Evolutionary conservation across 2,888 invertebrate species (phyloP), one percentile per base, ranked within the genome.

Genomic region (Drosophila atroscutellata): DNA sequence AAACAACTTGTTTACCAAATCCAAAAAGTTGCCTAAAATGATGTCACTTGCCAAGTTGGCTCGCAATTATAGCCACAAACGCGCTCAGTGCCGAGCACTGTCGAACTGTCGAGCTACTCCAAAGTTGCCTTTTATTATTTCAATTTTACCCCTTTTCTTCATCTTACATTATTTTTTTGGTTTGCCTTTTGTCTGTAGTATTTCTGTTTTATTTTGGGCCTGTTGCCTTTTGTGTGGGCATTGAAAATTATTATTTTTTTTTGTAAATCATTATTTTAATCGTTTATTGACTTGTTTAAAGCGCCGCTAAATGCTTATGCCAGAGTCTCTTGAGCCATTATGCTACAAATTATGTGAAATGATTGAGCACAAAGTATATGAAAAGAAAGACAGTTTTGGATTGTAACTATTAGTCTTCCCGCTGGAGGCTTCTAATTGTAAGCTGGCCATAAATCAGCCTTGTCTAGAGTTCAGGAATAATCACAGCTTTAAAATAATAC

Each of bases 281-380:
- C 90, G 90, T 90, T 83, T 89, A 89, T 89, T 90, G 90, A 90
- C 90, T 89, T 89, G 85, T 86, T 85, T 90, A 90, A 83, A 72
- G 79, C 83, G 72, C 75, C 75, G 77, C 75, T 79, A 80, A 86
- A 86, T 79, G 75, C 68, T 77, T 72, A 68, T 64, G 36, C 15
- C 26, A 13, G n/a, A 37, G 26, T 71, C 58, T 66, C 28, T 64
- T 61, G 49, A 42, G 57, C 56, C 51, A 50, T 32, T 67, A 50
- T 59, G 72, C 71, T 76, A 84, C 90, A 90, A 91, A 91, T 91
- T 91, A 91, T 91, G 77, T 81, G 89, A 89, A 91, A 89, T 91
- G 91, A 91, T 89, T 80, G 83, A 73, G 90, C 90, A 90, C 75
- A 91, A 91, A 82, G 37, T 62, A 28, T n/a, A 20, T 15, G 37